Conservation (phyloP, 2,888 invertebrate species). For the Anthrax anthrax region DNA sequence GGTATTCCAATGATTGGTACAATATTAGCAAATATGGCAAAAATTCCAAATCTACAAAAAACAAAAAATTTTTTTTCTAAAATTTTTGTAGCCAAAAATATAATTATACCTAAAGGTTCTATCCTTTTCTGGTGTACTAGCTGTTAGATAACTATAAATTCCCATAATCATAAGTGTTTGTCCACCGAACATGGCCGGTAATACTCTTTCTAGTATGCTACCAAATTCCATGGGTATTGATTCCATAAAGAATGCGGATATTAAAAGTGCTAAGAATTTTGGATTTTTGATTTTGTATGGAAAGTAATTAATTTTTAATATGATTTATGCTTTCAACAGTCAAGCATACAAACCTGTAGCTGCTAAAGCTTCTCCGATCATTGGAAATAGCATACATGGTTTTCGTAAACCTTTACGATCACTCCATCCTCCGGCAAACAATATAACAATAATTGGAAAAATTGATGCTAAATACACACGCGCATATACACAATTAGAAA, state of each 20-base stretch:
- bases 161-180: slow-evolving; percentile 31
- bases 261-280: slow-evolving; percentile 22
- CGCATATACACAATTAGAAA: neutral
- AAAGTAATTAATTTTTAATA: neutral
- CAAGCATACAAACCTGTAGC: slow-evolving; percentile 20
- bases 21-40: slow-evolving; percentile 28
- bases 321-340: neutral
- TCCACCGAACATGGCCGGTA: slow-evolving; percentile 31
- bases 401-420: slow-evolving; percentile 32
- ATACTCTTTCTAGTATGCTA: slow-evolving; percentile 27
- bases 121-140: slow-evolving; percentile 30
- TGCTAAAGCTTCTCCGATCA: slow-evolving; percentile 27
- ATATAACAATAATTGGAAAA: slow-evolving; percentile 30
- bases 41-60: slow-evolving; percentile 26
- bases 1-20: slow-evolving; percentile 28
- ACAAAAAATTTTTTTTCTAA: neutral
- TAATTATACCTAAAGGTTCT: slow-evolving; percentile 24
- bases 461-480: slow-evolving; percentile 24
- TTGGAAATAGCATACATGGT: slow-evolving; percentile 31
- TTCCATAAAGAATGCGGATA: slow-evolving; percentile 31
- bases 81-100: neutral
- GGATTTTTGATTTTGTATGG: neutral
- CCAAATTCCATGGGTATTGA: slow-evolving; percentile 32
- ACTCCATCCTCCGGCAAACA: slow-evolving; percentile 34
- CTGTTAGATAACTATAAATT: slow-evolving; percentile 32